These are phyloP conservation scores for Linyphia triangularis DNA, from an alignment of 2,888 invertebrate species.

Conservation along the genomic window DNA sequence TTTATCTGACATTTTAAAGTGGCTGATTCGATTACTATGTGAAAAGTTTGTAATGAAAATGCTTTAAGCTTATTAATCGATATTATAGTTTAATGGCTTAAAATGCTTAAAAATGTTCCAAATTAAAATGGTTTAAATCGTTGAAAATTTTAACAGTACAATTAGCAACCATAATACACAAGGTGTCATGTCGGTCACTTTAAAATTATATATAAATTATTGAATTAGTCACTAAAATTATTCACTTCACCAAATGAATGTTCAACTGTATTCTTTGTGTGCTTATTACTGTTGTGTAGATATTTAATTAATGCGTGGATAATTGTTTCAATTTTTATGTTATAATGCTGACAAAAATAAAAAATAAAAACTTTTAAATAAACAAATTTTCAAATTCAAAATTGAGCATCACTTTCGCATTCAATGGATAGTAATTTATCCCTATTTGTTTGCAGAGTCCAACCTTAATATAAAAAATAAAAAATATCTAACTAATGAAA, in stretches of 20 bases:
- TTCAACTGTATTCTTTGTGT: conserved; percentile 30
- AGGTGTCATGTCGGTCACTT: conserved; percentile 18
- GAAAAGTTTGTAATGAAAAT: not conserved
- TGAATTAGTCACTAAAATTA: conserved; percentile 38
- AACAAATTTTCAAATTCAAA: not conserved
- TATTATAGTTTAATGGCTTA: not conserved
- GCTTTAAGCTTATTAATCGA: not conserved
- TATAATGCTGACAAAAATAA: not conserved
- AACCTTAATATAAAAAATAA: too few relatives aligned
- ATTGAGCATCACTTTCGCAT: too few relatives aligned
- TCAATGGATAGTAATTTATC: too few relatives aligned
- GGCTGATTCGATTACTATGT: conserved; percentile 32
- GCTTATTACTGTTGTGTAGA: conserved; percentile 19
- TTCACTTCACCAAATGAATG: conserved; percentile 37
- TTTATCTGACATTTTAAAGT: conserved; percentile 41
- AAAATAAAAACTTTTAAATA: conserved; percentile 1
- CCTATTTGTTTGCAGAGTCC: not conserved
- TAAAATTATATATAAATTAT: conserved; percentile 17
- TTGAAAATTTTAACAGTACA: not conserved
- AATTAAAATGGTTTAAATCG: not conserved
- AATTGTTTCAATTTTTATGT: conserved; percentile 15
- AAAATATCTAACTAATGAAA: too few relatives aligned
- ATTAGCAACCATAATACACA: not conserved
- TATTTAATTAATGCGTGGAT: conserved; percentile 42
- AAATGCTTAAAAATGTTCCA: not conserved